Evolutionary conservation across 2,888 invertebrate species (phyloP), one percentile per base, ranked within the genome.

Genomic region (Amphipyra tragopoginis): DNA sequence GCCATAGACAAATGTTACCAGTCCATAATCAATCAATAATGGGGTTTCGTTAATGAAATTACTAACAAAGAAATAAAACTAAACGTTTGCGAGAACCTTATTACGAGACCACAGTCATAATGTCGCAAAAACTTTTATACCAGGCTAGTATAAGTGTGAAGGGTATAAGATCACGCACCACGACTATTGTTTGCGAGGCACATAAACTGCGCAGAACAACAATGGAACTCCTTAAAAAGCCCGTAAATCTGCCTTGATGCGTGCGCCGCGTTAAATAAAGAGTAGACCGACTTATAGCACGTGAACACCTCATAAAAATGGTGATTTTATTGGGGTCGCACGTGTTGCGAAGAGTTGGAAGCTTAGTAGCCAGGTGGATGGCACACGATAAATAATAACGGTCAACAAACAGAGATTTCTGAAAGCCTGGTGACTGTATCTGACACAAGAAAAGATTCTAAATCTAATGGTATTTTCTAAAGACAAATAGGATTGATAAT

Each of bases 241-340:
- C 75, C 76, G 77, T 86, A 87, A 86, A 86, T 86, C 85, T 79
- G 79, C 80, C 80, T 80, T 77, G 80, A 80, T 83, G 79, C 79
- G 83, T 80, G 81, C 71, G 62, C 53, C 40, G 54, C 85, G 77
- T 83, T 86, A 85, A 86, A 86, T 84, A 85, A 86, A 84, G 86
- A 83, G 82, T 79, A 85, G 81, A 82, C 78, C 72, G 79, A 77
- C 84, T 84, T 83, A 84, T 83, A 84, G 75, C 75, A 80, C 85
- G 83, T 82, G 86, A 86, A 85, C 82, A 82, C 83, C 85, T 85
- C 83, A 84, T 86, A 87, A 87, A 90, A 88, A 88, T 86, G 85
- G 83, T 84, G 86, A 88, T 88, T 87, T 87, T 87, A 88, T 87
- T 85, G 81, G 77, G 83, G 84, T 82, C 83, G 75, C 83, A 82